A percentile compares a stretch with the other conserved stretches of the same genome.
Evolutionary conservation across 2,888 invertebrate genomes (phyloP).

Genomic region (Plagodis pulveraria): DNA sequence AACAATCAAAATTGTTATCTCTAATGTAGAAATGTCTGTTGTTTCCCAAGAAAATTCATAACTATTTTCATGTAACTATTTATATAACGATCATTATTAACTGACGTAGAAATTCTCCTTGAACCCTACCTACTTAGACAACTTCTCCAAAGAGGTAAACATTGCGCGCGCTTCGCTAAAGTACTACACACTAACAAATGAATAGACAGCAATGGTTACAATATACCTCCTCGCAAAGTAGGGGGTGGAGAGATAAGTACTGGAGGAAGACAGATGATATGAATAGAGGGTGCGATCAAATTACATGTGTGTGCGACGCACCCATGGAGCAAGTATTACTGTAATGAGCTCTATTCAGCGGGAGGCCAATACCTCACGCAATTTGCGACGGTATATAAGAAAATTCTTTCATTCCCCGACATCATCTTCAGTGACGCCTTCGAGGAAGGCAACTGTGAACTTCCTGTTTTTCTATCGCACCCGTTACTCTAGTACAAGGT

Average conservation of each 20-base stretch:
- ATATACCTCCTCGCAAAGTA: background rate
- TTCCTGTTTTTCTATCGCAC: conserved; percentile 40
- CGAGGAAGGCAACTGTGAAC: conserved; percentile 53
- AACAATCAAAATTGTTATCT: too few species aligned
- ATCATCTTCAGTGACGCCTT: conserved; percentile 58
- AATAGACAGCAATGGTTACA: conserved; percentile 11
- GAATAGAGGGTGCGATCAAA: conserved; percentile 70
- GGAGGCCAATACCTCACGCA: conserved; percentile 70
- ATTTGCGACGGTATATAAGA: conserved; percentile 76
- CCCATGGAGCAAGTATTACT: conserved; percentile 56
- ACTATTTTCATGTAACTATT: background rate
- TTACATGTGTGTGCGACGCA: conserved; percentile 75
- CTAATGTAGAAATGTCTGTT: too few species aligned
- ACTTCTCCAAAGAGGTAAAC: conserved; percentile 3
- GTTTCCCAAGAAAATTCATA: conserved; percentile 5
- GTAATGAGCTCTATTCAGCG: conserved; percentile 79
- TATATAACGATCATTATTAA: conserved; percentile 17
- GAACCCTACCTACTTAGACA: conserved; percentile 9
- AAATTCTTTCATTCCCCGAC: conserved; percentile 37
- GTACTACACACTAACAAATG: too few species aligned
- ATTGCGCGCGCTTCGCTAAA: conserved; percentile 30
- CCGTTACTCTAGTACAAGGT: conserved; percentile 44
- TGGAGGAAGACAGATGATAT: conserved; percentile 46
- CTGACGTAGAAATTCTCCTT: conserved; percentile 50
- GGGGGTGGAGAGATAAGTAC: conserved; percentile 8